Conservation (phyloP, 2,888 invertebrate species). For the Allacma fusca region DNA sequence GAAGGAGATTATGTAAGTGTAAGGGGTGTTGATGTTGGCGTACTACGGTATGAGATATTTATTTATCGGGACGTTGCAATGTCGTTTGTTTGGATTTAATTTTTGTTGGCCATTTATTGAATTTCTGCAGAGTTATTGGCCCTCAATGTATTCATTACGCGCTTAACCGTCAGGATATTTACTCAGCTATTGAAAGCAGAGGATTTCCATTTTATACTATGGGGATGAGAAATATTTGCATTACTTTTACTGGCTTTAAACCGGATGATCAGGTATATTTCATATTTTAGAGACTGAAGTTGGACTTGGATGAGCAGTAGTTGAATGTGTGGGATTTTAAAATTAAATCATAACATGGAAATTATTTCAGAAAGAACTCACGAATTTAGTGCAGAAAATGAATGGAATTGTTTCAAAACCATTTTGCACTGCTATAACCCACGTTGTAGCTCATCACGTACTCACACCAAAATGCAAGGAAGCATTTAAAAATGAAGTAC, state of each 20-base stretch:
- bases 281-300: slow-evolving; percentile 27
- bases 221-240: slow-evolving; percentile 77
- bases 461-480: slow-evolving; percentile 65
- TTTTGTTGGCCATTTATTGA: slow-evolving; percentile 21
- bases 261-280: slow-evolving; percentile 55
- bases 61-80: no score
- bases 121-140: slow-evolving; percentile 75
- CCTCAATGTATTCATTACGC: slow-evolving; percentile 75
- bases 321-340: no score
- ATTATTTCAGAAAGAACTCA: slow-evolving; percentile 38
- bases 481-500: slow-evolving; percentile 73
- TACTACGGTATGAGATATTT: no score
- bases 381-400: slow-evolving; percentile 50
- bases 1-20: slow-evolving; percentile 76
- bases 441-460: slow-evolving; percentile 52
- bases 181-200: slow-evolving; percentile 74
- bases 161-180: slow-evolving; percentile 9
- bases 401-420: slow-evolving; percentile 46
- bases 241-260: slow-evolving; percentile 72
- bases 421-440: slow-evolving; percentile 53
- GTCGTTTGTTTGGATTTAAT: no score
- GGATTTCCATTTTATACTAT: slow-evolving; percentile 80
- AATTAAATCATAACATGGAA: no score
- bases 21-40: background rate
- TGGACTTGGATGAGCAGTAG: no score